Conservation (phyloP, 2,888 invertebrate genomes). For the Leptogaster cylindrica region DNA sequence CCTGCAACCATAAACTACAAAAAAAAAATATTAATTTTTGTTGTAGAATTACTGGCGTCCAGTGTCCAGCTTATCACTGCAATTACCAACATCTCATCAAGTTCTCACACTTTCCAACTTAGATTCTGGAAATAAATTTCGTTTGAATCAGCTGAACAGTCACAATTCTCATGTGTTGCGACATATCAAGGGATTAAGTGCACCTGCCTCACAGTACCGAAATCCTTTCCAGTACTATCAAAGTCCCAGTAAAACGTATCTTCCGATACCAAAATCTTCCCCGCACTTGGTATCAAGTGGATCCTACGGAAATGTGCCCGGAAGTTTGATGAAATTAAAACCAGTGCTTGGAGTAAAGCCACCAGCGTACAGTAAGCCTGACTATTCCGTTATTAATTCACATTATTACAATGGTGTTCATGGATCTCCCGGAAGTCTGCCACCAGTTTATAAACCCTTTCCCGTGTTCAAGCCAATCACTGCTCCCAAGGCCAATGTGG, state of each 20-base stretch:
- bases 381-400: not conserved
- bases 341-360: no score
- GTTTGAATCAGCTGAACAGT: not conserved
- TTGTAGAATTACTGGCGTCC: constrained; percentile 8
- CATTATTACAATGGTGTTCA: not conserved
- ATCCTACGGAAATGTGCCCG: not conserved
- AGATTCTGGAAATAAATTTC: not conserved
- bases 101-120: not conserved
- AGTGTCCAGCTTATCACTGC: not conserved
- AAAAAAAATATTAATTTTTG: not conserved
- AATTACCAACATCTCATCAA: not conserved
- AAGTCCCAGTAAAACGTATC: not conserved
- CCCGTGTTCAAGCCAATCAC: not conserved
- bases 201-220: not conserved
- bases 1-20: no score
- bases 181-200: not conserved
- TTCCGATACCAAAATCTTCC: not conserved
- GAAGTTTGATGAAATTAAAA: no score
- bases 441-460: constrained; percentile 7
- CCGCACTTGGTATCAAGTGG: not conserved
- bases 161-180: not conserved
- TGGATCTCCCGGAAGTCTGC: not conserved
- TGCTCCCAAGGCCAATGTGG: no score
- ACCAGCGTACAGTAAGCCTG: no score
- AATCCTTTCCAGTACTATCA: not conserved